Evolutionary conservation across 53 echinoderm and acorn worm species (phyloP).

Genomic region (Temnopleurus reevesii): DNA sequence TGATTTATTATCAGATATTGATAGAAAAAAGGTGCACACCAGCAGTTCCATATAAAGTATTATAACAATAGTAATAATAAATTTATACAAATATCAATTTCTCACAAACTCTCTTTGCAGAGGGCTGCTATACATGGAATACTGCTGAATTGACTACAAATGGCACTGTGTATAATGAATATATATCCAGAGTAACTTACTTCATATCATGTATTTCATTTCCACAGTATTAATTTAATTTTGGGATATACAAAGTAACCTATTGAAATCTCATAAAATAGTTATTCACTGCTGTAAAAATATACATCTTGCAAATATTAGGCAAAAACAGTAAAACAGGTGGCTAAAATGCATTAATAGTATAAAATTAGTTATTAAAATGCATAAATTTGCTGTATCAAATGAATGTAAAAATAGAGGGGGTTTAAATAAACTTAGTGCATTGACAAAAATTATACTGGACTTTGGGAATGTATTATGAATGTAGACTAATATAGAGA

Average conservation of each 20-base stretch:
- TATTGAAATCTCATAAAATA: not conserved
- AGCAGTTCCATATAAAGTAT: slow-evolving; percentile 41
- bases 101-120: slow-evolving; percentile 4
- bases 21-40: slow-evolving; percentile 55
- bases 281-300: not conserved
- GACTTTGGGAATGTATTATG: no score
- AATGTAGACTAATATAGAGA: not conserved
- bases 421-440: not conserved
- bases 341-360: not conserved
- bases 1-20: slow-evolving; percentile 55
- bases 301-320: not conserved
- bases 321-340: not conserved
- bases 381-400: slow-evolving; percentile 29
- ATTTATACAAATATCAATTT: slow-evolving; percentile 4
- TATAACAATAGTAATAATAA: not conserved
- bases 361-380: no score
- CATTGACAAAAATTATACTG: no score
- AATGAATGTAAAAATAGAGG: not conserved
- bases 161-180: slow-evolving; percentile 35
- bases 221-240: not conserved
- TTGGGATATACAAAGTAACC: not conserved
- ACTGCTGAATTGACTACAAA: slow-evolving; percentile 3
- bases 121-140: not conserved
- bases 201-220: not conserved
- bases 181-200: not conserved